phyloP scores from a whole-genome alignment of 2,797 vertebrate species.

The Malacoctenus gilli region DNA sequence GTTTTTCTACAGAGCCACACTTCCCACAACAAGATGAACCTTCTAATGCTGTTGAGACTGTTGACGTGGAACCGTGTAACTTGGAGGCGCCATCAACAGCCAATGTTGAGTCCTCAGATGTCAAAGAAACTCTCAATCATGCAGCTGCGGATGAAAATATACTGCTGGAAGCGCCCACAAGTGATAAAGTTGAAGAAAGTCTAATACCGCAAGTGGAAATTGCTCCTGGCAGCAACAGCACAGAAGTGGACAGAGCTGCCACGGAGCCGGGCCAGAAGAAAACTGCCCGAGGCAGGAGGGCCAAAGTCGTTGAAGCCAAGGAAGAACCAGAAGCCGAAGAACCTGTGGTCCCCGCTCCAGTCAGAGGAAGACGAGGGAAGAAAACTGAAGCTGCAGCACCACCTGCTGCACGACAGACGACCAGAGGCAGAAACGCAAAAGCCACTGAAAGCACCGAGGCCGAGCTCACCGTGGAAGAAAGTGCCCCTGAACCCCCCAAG shows the following conservation, averaged over 20 bases:
- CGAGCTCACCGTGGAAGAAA: constrained; percentile 17
- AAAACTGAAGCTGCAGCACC: constrained; percentile 43
- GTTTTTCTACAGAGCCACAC: constrained; percentile 28
- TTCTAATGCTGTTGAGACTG: neutral
- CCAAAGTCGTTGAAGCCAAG: constrained; percentile 13
- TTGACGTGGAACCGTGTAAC: no score
- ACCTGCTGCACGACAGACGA: constrained; percentile 42
- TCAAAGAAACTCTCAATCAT: constrained; percentile 5
- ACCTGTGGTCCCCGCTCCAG: constrained; percentile 18
- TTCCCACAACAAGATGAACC: constrained; percentile 3
- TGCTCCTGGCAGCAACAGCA: neutral
- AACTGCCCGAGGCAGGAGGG: constrained; percentile 34
- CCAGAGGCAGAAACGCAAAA: constrained; percentile 53
- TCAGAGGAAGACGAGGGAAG: constrained; percentile 65
- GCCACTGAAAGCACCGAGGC: neutral
- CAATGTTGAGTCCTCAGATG: constrained; percentile 6
- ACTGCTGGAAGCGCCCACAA: neutral
- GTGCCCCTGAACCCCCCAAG: constrained; percentile 15
- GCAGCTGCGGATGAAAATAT: constrained; percentile 15
- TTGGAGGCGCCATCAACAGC: no score
- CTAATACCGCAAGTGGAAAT: constrained; percentile 5
- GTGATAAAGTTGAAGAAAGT: neutral
- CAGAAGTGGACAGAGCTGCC: constrained; percentile 2
- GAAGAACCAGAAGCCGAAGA: constrained; percentile 21
- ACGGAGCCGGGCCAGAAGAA: constrained; percentile 17